Conservation (phyloP, 2,113 vertebrate genomes). For the Xenopus laevis region DNA sequence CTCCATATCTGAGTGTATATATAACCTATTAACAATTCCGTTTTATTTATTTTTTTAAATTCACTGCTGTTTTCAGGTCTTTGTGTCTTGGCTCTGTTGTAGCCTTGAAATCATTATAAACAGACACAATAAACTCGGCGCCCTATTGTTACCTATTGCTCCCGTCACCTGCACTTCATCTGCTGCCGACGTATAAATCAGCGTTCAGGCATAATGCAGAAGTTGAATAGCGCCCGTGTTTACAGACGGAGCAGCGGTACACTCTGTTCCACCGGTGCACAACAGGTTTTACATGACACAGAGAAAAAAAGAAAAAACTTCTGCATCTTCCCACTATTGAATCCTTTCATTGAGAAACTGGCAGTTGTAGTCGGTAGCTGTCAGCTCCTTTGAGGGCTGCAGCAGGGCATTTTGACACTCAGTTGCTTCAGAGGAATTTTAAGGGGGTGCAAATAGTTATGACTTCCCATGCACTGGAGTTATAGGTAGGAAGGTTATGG, state of each 20-base stretch:
- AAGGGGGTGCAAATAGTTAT: no score
- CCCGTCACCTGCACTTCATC: slow-evolving; percentile 10
- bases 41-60: slow-evolving; percentile 6
- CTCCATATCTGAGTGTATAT: background rate
- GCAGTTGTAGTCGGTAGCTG: no score
- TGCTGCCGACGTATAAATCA: slow-evolving; percentile 2
- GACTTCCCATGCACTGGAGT: no score
- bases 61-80: background rate
- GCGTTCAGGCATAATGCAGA: background rate
- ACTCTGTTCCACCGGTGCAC: background rate
- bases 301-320: background rate
- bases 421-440: no score
- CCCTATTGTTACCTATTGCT: slow-evolving; percentile 5
- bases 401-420: background rate
- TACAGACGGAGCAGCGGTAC: background rate
- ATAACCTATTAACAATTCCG: background rate
- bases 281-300: background rate
- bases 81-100: background rate
- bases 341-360: no score
- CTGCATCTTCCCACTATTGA: background rate
- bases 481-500: no score
- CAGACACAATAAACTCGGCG: slow-evolving; percentile 22
- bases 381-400: background rate
- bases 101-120: slow-evolving; percentile 26
- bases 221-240: background rate